phyloP scores from a whole-genome alignment of 2,888 invertebrate genomes.

The Phyllotreta cruciferae region DNA sequence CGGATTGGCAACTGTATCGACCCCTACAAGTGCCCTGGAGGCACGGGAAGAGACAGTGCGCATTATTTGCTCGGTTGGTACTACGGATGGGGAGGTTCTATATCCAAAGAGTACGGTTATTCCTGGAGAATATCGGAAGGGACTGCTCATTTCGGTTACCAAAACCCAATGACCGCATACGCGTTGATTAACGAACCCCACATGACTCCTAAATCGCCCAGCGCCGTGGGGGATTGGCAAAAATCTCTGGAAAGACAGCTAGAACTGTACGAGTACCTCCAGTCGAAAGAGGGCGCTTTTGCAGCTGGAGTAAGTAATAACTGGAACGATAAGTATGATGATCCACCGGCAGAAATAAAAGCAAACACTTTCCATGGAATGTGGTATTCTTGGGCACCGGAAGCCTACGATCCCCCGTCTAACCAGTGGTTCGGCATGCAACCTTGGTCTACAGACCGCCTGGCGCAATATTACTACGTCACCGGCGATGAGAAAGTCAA shows the following conservation, averaged over 20 bases:
- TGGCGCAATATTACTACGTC: slow-evolving; percentile 45
- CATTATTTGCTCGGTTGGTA: slow-evolving; percentile 45
- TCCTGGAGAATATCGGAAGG: slow-evolving; percentile 46
- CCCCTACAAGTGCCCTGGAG: slow-evolving; percentile 38
- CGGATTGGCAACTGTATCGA: slow-evolving; percentile 43
- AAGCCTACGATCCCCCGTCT: slow-evolving; percentile 33
- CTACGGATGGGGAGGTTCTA: slow-evolving; percentile 44
- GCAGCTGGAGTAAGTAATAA: slow-evolving; percentile 44
- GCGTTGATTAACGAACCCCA: slow-evolving; percentile 38
- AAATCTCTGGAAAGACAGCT: slow-evolving; percentile 42
- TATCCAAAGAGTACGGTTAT: slow-evolving; percentile 39
- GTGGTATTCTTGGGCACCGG: slow-evolving; percentile 45
- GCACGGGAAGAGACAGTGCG: slow-evolving; percentile 37
- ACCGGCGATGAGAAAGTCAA: slow-evolving; percentile 42
- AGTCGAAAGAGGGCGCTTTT: slow-evolving; percentile 43
- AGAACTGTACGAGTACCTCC: slow-evolving; percentile 43
- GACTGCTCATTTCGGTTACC: slow-evolving; percentile 43
- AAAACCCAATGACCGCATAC: slow-evolving; percentile 44
- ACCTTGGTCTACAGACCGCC: slow-evolving; percentile 44
- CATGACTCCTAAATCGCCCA: slow-evolving; percentile 41
- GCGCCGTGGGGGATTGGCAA: slow-evolving; percentile 42
- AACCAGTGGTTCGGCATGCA: slow-evolving; percentile 39
- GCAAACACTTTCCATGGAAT: slow-evolving; percentile 40
- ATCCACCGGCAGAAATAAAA: slow-evolving; percentile 36
- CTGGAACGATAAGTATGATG: slow-evolving; percentile 44